Evolutionary conservation across 1,140 invertebrate species (phyloP), one percentile per base, ranked within the genome.

Genomic region (Aphelinus certus): DNA sequence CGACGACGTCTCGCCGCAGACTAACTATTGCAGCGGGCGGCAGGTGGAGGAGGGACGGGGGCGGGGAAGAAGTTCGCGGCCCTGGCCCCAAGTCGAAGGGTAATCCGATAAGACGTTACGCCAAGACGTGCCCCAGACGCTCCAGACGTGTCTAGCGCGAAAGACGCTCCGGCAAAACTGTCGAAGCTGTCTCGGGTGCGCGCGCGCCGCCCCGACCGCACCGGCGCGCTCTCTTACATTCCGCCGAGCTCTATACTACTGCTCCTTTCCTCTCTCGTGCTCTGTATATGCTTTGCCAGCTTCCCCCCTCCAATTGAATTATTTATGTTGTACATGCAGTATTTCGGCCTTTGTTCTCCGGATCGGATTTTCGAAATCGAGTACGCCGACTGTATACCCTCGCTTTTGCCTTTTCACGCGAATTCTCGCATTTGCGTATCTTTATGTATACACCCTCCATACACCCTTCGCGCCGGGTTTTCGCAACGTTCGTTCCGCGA

Each of bases 61-160:
- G 26, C 26, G 26, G 26, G 26, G 26, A 26, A 26, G 26, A 9
- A 53, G 51, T 53, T 53, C 51, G 9, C 76, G 77, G 57, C 56
- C 74, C 53, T 73, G 56, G 58, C 73, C 61, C 68, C 66, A 75
- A 76, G 68, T 71, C 77, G 74, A 69, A 78, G 79, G 77, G 83
- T 85, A 85, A 85, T 85, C 82, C 82, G 82, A 85, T 85, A 84
- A 85, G 84, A 85, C 82, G 82, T 82, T 82, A 77, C 78, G 75
- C 73, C 66, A 64, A 79, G 79, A 83, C 81, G 81, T 81, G 81
- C 78, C 80, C 73, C 70, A 77, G 72, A 78, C 78, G 73, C 72
- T 61, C 58, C 67, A 57, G 51, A 43, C n/a, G 10, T 48, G 26
- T 26, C 26, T 26, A 26, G 26, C 26, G 26, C 26, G 26, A 26